A percentile compares a stretch with the other conserved stretches of the same genome.
These are phyloP conservation scores for Centroberyx gerrardi DNA, from an alignment of 2,797 vertebrate species.

Conservation along the genomic window DNA sequence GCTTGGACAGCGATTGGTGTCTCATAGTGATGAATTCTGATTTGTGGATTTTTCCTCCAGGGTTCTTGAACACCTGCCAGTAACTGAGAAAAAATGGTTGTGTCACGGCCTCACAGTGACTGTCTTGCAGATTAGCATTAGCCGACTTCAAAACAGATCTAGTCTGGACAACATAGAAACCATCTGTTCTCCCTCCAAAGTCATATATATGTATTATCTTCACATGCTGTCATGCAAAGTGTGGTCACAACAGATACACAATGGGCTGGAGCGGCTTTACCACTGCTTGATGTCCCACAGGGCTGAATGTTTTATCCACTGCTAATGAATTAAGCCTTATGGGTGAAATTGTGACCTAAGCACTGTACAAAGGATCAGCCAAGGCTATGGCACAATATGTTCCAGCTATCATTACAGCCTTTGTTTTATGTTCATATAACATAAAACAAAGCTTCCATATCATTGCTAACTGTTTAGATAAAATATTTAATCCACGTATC, in stretches of 20 bases:
- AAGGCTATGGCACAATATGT: slow-evolving; percentile 24
- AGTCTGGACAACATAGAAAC: slow-evolving; percentile 53
- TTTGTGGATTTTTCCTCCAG: slow-evolving; percentile 8
- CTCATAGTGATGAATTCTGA: slow-evolving; percentile 3
- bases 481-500: slow-evolving; percentile 32
- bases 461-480: slow-evolving; percentile 9
- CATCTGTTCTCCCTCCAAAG: slow-evolving; percentile 51
- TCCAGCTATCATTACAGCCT: background rate
- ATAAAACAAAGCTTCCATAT: slow-evolving; percentile 6
- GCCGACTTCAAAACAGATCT: slow-evolving; percentile 47
- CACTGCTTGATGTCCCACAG: slow-evolving; percentile 13
- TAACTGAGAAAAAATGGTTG: slow-evolving; percentile 13
- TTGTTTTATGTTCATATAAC: slow-evolving; percentile 2
- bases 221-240: slow-evolving; percentile 45
- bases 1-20: slow-evolving; percentile 18
- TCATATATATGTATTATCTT: slow-evolving; percentile 49
- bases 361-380: slow-evolving; percentile 48
- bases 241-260: slow-evolving; percentile 31
- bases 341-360: slow-evolving; percentile 47
- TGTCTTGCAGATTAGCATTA: slow-evolving; percentile 56
- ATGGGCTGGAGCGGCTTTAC: slow-evolving; percentile 23
- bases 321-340: slow-evolving; percentile 56
- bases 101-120: slow-evolving; percentile 13
- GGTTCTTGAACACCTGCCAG: background rate
- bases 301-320: slow-evolving; percentile 56